Evolutionary conservation across 2,888 invertebrate species (phyloP).

Genomic region (Dermolepida albohirtum): DNA sequence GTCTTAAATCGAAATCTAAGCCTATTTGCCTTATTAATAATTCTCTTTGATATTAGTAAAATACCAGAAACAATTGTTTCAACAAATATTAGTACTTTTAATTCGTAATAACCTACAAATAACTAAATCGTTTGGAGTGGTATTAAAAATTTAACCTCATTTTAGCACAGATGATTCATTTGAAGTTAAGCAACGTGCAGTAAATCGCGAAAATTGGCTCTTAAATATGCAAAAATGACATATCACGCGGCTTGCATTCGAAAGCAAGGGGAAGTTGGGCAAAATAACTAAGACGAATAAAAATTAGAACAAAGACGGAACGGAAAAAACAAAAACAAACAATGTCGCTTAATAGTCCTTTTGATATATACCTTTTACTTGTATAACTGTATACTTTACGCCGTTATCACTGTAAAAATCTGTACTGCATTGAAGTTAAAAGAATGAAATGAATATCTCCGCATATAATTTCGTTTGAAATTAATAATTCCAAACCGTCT

Average conservation of each 20-base stretch:
- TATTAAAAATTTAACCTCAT: no score
- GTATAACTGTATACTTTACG: constrained; percentile 50
- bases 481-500: constrained; percentile 50
- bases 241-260: constrained; percentile 38
- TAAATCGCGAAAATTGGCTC: constrained; percentile 9
- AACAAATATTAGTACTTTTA: no score
- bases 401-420: constrained; percentile 52
- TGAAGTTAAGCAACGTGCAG: neutral
- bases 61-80: no score
- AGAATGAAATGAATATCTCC: constrained; percentile 46
- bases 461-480: constrained; percentile 52
- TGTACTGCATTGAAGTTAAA: constrained; percentile 48
- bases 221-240: constrained; percentile 44
- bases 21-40: no score
- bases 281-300: constrained; percentile 35
- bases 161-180: neutral
- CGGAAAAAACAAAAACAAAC: constrained; percentile 12
- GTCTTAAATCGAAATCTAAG: no score
- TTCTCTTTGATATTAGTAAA: no score
- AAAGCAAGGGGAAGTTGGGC: constrained; percentile 39
- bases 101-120: no score
- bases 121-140: no score
- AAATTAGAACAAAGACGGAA: neutral
- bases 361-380: constrained; percentile 55
- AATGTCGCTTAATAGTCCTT: constrained; percentile 51